A percentile compares a stretch with the other conserved stretches of the same genome.
Evolutionary conservation across 2,888 invertebrate genomes (phyloP).

Genomic region (Heteromurus nitidus): DNA sequence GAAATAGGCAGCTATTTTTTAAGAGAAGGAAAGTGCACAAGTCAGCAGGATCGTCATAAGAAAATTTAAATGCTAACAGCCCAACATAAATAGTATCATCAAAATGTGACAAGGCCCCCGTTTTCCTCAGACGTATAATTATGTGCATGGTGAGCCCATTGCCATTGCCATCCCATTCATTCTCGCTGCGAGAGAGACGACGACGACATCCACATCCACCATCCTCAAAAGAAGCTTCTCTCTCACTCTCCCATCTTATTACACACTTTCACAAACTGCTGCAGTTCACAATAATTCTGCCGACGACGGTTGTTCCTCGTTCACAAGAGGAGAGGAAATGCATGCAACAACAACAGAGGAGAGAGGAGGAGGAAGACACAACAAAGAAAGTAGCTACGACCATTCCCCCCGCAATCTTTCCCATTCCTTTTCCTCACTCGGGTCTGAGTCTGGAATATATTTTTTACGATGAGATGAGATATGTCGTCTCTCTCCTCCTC

Average conservation of each 20-base stretch:
- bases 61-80: neutral
- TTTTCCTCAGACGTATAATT: constrained; percentile 24
- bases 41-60: constrained; percentile 19
- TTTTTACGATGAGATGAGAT: constrained; percentile 4
- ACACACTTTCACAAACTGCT: too few species aligned
- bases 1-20: neutral
- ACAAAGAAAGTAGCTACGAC: too few species aligned
- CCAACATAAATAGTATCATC: constrained; percentile 14
- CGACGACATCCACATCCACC: neutral
- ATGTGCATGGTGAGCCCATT: constrained; percentile 30
- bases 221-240: too few species aligned
- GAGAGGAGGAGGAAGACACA: too few species aligned
- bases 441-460: neutral
- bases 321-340: too few species aligned
- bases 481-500: neutral
- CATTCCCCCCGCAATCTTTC: too few species aligned
- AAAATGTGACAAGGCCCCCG: constrained; percentile 4
- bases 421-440: too few species aligned
- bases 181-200: neutral
- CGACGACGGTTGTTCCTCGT: too few species aligned
- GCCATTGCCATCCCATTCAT: constrained; percentile 27
- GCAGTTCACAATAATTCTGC: constrained; percentile 5
- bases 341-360: too few species aligned
- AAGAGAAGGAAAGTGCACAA: constrained; percentile 11
- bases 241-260: neutral